Conservation (phyloP, 2,113 vertebrate species). For the Sinosuthora webbiana region DNA sequence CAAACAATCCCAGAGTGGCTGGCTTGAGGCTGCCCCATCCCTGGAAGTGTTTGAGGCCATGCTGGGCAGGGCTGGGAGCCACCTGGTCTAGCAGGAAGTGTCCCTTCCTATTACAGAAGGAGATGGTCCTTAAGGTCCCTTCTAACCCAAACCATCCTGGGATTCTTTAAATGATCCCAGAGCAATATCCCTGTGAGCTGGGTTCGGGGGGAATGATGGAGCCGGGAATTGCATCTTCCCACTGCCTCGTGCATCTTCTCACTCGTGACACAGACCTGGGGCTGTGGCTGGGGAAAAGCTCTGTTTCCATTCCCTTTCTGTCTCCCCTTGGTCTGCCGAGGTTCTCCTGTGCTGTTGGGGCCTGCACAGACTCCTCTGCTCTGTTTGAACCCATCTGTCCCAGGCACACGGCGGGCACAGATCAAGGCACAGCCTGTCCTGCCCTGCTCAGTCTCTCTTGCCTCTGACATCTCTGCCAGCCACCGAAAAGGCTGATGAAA, state of each 20-base stretch:
- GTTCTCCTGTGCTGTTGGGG: background rate
- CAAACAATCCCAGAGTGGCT: background rate
- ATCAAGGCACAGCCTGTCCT: background rate
- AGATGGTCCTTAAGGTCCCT: background rate
- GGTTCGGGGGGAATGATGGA: fast-evolving
- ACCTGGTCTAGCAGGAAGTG: fast-evolving
- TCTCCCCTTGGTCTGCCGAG: background rate
- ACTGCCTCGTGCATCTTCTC: fast-evolving
- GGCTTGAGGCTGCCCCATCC: background rate
- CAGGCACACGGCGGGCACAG: background rate
- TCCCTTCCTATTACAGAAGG: background rate
- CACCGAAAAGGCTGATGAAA: background rate
- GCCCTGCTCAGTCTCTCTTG: background rate
- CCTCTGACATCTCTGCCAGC: background rate
- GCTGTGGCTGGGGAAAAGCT: background rate
- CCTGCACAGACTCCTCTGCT: background rate
- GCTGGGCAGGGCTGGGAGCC: background rate
- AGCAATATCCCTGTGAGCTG: background rate
- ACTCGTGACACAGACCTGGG: fast-evolving
- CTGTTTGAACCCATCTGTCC: background rate
- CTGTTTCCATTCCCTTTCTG: fast-evolving
- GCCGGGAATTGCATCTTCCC: background rate
- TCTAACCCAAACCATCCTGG: background rate
- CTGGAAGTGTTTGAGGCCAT: background rate
- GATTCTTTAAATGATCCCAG: background rate